A percentile compares a stretch with the other conserved stretches of the same genome.
These are phyloP conservation scores for Cebus imitator DNA, from an alignment of 2,113 vertebrate genomes.

Conservation along the genomic window DNA sequence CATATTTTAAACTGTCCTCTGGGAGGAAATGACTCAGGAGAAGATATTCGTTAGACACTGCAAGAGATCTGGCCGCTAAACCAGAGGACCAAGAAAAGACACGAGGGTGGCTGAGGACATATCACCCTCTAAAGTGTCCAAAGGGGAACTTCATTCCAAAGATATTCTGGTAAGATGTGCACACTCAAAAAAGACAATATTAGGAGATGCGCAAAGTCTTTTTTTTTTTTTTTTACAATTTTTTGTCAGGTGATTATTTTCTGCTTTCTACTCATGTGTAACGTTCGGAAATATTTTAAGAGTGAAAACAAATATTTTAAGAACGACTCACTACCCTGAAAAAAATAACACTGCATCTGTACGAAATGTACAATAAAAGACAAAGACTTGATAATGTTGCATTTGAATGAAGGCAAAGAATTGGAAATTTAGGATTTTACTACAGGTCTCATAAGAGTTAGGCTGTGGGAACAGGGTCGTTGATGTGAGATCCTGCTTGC, in stretches of 20 bases:
- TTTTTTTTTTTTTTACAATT: neutral
- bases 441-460: neutral
- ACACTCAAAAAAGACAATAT: neutral
- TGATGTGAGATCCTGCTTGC: neutral
- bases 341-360: neutral
- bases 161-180: neutral
- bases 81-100: neutral
- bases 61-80: neutral
- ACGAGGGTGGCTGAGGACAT: neutral
- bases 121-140: neutral
- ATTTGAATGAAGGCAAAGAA: neutral
- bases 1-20: neutral
- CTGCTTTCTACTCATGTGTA: neutral
- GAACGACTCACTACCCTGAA: neutral
- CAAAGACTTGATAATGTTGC: neutral
- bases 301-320: neutral
- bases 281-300: neutral
- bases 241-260: neutral
- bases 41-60: neutral
- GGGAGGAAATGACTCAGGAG: neutral
- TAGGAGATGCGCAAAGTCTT: neutral
- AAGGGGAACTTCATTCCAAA: neutral
- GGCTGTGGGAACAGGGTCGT: neutral
- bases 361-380: neutral
- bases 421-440: neutral